A percentile compares a stretch with the other conserved stretches of the same genome.
Evolutionary conservation across 2,888 invertebrate genomes (phyloP).

Genomic region (Argyresthia albistria): DNA sequence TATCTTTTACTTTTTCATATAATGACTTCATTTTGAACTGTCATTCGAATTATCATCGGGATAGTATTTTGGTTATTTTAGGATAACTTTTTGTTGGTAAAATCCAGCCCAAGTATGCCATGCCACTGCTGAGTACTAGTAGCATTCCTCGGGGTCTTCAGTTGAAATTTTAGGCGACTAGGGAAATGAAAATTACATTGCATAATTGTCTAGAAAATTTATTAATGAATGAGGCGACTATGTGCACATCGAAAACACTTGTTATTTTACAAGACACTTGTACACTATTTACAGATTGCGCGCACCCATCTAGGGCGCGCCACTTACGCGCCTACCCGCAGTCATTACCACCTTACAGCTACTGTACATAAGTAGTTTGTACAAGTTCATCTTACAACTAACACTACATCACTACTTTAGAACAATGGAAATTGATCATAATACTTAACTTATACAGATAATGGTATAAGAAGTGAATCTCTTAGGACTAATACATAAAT

Average conservation of each 20-base stretch:
- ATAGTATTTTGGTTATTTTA: too few relatives aligned
- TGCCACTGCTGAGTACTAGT: too few relatives aligned
- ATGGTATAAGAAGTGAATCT: slow-evolving; percentile 64
- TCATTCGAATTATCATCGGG: too few relatives aligned
- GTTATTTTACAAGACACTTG: slow-evolving; percentile 62
- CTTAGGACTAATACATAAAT: slow-evolving; percentile 54
- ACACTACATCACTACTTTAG: slow-evolving; percentile 48
- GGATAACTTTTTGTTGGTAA: too few relatives aligned
- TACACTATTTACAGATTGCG: slow-evolving; percentile 59
- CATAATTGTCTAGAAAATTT: slow-evolving; percentile 67
- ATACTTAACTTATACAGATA: slow-evolving; percentile 68
- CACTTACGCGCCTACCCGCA: slow-evolving; percentile 12
- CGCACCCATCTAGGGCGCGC: slow-evolving; percentile 21
- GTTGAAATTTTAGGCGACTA: too few relatives aligned
- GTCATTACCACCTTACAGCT: slow-evolving; percentile 25
- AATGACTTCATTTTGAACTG: too few relatives aligned
- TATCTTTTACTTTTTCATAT: too few relatives aligned
- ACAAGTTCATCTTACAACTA: slow-evolving; percentile 54
- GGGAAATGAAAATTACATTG: not conserved
- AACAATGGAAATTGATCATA: slow-evolving; percentile 69
- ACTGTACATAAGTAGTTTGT: slow-evolving; percentile 68
- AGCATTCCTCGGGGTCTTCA: too few relatives aligned
- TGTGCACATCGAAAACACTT: slow-evolving; percentile 71
- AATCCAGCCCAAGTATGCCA: too few relatives aligned
- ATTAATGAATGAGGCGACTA: slow-evolving; percentile 72